These are phyloP conservation scores for Masticophis lateralis DNA, from an alignment of 2,797 vertebrate genomes.

Conservation along the genomic window DNA sequence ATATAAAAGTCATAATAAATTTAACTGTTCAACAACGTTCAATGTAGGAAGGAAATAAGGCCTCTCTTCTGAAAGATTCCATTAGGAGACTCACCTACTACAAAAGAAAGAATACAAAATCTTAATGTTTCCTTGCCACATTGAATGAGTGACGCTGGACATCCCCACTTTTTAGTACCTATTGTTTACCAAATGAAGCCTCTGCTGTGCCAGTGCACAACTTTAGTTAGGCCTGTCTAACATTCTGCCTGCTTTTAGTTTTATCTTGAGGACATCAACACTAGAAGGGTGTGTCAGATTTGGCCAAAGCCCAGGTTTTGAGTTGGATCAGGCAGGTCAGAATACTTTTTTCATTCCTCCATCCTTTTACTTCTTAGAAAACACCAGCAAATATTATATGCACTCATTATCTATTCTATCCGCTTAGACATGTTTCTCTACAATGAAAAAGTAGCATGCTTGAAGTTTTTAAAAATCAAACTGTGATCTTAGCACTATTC, in stretches of 20 bases:
- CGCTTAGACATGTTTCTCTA: background rate
- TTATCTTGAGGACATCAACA: background rate
- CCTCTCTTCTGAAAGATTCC: background rate
- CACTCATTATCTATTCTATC: slow-evolving; percentile 27
- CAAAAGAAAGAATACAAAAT: background rate
- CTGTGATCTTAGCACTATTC: slow-evolving; percentile 38
- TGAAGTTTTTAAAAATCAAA: slow-evolving; percentile 52
- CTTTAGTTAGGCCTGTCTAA: background rate
- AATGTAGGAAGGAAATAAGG: background rate
- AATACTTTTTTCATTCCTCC: background rate
- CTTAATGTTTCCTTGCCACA: too few relatives aligned
- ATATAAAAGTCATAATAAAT: slow-evolving; percentile 3
- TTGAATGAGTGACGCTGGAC: background rate
- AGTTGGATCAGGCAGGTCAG: background rate
- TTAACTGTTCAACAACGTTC: background rate
- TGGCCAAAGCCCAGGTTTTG: background rate
- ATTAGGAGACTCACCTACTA: background rate
- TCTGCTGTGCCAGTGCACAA: background rate
- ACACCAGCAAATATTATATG: background rate
- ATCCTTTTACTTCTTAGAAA: background rate
- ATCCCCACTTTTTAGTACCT: background rate
- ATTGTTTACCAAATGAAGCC: background rate
- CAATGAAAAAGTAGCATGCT: slow-evolving; percentile 23
- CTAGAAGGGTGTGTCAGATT: background rate
- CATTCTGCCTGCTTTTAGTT: background rate